Conservation (phyloP, 2,113 vertebrate species). For the Patagioenas fasciata region DNA sequence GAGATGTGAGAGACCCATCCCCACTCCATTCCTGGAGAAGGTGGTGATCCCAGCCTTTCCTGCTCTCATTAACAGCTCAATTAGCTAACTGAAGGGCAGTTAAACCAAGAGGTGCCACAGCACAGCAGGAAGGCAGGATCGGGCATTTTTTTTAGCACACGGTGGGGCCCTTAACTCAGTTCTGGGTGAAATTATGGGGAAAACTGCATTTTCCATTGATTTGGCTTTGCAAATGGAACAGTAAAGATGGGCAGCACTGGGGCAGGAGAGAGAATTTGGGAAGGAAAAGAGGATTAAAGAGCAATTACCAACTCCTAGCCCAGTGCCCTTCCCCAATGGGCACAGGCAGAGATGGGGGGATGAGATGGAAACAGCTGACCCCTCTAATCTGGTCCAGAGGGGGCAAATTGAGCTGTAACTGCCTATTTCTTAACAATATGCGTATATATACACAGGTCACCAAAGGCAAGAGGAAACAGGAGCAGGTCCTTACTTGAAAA, state of each 20-base stretch:
- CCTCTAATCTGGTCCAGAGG: neutral
- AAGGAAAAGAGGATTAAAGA: neutral
- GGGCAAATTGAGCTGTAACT: neutral
- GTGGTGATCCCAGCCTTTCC: neutral
- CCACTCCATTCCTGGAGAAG: no score
- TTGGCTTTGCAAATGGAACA: neutral
- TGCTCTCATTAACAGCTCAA: neutral
- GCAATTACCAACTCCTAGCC: neutral
- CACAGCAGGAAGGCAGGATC: neutral
- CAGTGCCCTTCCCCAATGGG: fast-evolving
- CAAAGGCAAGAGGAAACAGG: neutral
- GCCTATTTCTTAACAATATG: fast-evolving
- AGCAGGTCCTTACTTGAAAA: neutral
- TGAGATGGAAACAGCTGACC: neutral
- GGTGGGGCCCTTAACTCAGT: neutral
- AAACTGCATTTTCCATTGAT: neutral
- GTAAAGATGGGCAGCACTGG: neutral
- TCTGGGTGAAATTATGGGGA: fast-evolving
- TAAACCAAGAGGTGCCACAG: neutral
- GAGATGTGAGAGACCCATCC: neutral
- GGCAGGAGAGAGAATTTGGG: neutral
- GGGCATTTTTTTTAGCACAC: neutral
- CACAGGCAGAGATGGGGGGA: neutral
- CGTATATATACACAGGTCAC: neutral
- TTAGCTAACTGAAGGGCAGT: neutral